Percentiles rank a stretch among this genome's conserved stretches.
phyloP scores from a whole-genome alignment of 35 echinoderm and acorn worm species.

The Apostichopus japonicus region DNA sequence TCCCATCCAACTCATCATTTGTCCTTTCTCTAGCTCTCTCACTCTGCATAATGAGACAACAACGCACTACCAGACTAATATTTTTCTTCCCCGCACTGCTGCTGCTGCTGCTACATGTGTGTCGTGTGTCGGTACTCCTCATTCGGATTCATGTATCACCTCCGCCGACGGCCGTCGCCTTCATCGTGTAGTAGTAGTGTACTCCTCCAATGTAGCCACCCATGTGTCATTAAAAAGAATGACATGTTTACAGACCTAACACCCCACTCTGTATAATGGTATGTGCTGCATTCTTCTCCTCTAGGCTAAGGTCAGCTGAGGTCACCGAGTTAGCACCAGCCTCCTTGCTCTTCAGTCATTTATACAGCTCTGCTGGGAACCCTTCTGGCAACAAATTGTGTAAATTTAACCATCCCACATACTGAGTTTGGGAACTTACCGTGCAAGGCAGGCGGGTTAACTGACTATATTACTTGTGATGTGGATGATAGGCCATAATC shows the following conservation, averaged over 20 bases:
- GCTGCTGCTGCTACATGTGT: background rate
- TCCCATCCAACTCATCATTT: background rate
- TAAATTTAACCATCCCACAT: conserved; percentile 52
- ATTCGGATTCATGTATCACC: background rate
- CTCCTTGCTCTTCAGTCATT: conserved; percentile 30
- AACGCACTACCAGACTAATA: background rate
- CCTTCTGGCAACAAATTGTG: conserved; percentile 51
- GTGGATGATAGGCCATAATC: background rate
- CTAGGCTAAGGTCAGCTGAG: conserved; percentile 35
- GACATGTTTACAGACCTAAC: conserved; percentile 46
- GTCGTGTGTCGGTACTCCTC: too few species aligned
- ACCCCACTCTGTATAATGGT: conserved; percentile 39
- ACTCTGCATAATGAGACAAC: conserved; percentile 3
- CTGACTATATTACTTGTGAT: background rate
- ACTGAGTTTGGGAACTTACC: conserved; percentile 9
- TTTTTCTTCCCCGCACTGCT: conserved; percentile 1
- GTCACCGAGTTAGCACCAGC: conserved; percentile 39
- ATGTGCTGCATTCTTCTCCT: conserved; percentile 38
- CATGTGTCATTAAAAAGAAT: conserved; percentile 45
- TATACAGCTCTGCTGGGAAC: conserved; percentile 39
- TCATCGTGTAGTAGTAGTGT: background rate
- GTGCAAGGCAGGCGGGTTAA: background rate
- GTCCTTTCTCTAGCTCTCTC: background rate
- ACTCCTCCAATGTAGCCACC: background rate
- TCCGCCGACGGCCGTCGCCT: background rate